Evolutionary conservation across 2,797 vertebrate genomes (phyloP).

Genomic region (Gymnocypris eckloni): DNA sequence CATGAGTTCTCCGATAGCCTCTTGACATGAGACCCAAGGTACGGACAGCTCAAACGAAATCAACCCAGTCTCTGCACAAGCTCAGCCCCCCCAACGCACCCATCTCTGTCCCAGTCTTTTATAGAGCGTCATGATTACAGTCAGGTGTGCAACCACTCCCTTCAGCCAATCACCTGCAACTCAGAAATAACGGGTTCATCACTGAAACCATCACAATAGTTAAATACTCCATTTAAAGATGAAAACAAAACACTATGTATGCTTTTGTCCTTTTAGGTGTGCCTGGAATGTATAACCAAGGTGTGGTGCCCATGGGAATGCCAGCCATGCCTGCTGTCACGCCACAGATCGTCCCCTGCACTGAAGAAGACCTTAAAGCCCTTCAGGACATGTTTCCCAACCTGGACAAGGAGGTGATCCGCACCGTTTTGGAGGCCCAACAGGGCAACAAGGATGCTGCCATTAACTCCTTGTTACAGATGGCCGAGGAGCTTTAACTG

Average conservation of each 20-base stretch:
- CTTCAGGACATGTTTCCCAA: slow-evolving; percentile 98
- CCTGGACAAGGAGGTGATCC: slow-evolving; percentile 93
- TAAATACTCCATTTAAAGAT: not conserved
- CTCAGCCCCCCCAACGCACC: no score
- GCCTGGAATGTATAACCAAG: slow-evolving; percentile 90
- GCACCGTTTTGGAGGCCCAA: slow-evolving; percentile 94
- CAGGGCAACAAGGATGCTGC: slow-evolving; percentile 92
- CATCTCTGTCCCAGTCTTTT: no score
- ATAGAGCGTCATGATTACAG: no score
- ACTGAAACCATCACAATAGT: no score
- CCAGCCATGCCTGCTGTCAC: slow-evolving; percentile 71
- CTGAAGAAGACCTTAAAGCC: slow-evolving; percentile 91
- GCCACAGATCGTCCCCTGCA: slow-evolving; percentile 79
- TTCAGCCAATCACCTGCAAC: no score
- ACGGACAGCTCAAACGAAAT: no score
- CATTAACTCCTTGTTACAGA: slow-evolving; percentile 96
- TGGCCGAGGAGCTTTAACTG: slow-evolving; percentile 91
- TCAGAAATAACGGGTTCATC: no score
- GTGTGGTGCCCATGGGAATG: slow-evolving; percentile 88
- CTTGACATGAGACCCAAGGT: no score
- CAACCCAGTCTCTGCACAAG: no score
- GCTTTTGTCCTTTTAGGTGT: slow-evolving; percentile 76
- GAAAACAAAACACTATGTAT: not conserved
- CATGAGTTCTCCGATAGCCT: no score
- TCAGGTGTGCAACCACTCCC: no score